phyloP scores from a whole-genome alignment of 2,888 invertebrate genomes.

The Coelinius sp. region DNA sequence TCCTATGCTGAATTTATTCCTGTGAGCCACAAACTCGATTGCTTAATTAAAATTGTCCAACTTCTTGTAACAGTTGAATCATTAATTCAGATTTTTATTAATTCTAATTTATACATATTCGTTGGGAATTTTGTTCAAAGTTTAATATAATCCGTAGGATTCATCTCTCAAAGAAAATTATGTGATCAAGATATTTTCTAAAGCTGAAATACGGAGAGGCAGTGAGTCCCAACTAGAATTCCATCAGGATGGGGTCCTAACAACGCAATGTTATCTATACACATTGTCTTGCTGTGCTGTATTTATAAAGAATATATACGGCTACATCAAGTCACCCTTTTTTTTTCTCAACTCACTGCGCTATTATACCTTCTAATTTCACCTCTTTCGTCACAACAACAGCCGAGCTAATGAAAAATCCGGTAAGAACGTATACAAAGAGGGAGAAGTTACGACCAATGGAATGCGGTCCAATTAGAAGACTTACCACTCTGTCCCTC shows the following conservation, averaged over 20 bases:
- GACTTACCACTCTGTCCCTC: slow-evolving; percentile 43
- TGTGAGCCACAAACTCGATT: neutral
- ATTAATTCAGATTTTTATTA: neutral
- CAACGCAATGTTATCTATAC: slow-evolving; percentile 41
- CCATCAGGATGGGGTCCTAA: slow-evolving; percentile 39
- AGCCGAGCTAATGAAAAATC: slow-evolving; percentile 66
- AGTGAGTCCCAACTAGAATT: slow-evolving; percentile 44
- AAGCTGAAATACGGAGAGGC: slow-evolving; percentile 10
- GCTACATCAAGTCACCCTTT: slow-evolving; percentile 40
- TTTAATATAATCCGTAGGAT: neutral
- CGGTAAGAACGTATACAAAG: slow-evolving; percentile 48
- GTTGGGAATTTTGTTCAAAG: slow-evolving; percentile 30
- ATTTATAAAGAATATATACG: slow-evolving; percentile 38
- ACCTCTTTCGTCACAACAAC: slow-evolving; percentile 62
- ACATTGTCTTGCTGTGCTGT: slow-evolving; percentile 17
- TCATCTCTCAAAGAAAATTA: slow-evolving; percentile 45
- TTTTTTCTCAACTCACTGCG: neutral
- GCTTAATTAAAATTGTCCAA: neutral
- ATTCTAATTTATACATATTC: neutral
- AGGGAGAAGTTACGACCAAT: slow-evolving; percentile 45
- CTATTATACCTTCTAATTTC: neutral
- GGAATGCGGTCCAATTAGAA: slow-evolving; percentile 69
- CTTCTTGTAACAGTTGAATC: neutral
- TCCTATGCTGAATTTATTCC: too few species aligned
- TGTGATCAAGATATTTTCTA: slow-evolving; percentile 49